These are phyloP conservation scores for Nesoenas mayeri DNA, from an alignment of 2,113 vertebrate genomes.

Conservation along the genomic window DNA sequence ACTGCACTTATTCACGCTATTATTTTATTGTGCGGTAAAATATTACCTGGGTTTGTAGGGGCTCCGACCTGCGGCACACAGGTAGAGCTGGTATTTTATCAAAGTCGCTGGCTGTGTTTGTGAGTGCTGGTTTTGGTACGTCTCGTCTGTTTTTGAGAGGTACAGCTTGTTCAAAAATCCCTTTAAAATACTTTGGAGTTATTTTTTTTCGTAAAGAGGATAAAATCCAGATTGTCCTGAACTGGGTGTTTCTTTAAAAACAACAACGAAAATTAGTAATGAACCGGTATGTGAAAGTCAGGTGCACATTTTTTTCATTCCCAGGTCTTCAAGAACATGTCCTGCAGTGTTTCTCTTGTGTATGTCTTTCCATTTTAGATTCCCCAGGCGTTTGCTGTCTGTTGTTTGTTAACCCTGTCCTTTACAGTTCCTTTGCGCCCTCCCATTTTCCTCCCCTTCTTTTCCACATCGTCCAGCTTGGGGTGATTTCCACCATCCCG, in stretches of 20 bases:
- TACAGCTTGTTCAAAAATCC: not conserved
- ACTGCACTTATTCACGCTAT: not conserved
- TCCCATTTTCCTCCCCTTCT: not conserved
- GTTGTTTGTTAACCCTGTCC: not conserved
- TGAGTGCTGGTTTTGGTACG: not conserved
- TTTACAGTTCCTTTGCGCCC: not conserved
- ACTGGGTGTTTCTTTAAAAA: not conserved
- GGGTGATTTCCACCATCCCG: not conserved
- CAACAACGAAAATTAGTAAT: not conserved
- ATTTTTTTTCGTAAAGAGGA: not conserved
- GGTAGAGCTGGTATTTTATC: not conserved
- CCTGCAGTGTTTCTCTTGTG: not conserved
- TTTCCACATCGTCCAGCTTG: not conserved
- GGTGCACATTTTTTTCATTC: not conserved
- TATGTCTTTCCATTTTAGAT: not conserved
- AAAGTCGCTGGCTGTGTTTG: not conserved
- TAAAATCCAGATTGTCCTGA: not conserved
- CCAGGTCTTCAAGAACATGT: not conserved
- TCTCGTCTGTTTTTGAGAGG: not conserved
- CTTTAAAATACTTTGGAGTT: not conserved
- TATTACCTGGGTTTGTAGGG: not conserved
- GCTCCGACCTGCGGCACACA: not conserved
- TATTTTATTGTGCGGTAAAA: not conserved
- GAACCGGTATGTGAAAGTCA: fast-evolving
- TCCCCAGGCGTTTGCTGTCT: not conserved